phyloP scores from a whole-genome alignment of 1,140 invertebrate species.

The Drosophila serrata region DNA sequence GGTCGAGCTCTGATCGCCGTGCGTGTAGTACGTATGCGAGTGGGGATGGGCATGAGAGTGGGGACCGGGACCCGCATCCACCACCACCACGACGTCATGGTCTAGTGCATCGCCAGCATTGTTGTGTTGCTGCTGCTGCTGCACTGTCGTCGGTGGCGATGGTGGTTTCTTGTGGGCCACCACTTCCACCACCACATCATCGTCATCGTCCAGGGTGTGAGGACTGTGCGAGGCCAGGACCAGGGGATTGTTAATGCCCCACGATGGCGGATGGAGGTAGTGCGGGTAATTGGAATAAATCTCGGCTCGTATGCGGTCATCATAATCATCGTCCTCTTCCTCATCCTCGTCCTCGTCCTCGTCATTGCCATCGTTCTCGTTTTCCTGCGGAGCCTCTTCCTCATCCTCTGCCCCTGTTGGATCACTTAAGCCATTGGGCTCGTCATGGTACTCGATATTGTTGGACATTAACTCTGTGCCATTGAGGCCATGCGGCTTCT shows the following conservation, averaged over 20 bases:
- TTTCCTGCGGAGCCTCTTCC: conserved; percentile 6
- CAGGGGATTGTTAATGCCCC: conserved; percentile 81
- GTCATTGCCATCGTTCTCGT: conserved; percentile 10
- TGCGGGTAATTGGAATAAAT: conserved; percentile 84
- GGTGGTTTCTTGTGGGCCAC: conserved; percentile 23
- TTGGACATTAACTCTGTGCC: conserved; percentile 71
- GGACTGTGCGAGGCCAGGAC: conserved; percentile 83
- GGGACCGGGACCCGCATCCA: conserved; percentile 72
- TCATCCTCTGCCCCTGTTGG: conserved; percentile 21
- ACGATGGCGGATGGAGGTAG: conserved; percentile 81
- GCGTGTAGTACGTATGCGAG: conserved; percentile 65
- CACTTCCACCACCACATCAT: conserved; percentile 73
- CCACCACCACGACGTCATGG: conserved; percentile 74
- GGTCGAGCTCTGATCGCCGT: conserved; percentile 60
- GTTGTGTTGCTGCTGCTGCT: conserved; percentile 36
- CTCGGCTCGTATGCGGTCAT: conserved; percentile 83
- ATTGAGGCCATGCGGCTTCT: conserved; percentile 43
- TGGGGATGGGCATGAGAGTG: conserved; percentile 57
- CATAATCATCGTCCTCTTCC: conserved; percentile 77
- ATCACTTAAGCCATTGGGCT: conserved; percentile 50
- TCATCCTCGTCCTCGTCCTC: conserved; percentile 47
- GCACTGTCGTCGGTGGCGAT: conserved; percentile 7
- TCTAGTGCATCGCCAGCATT: conserved; percentile 45
- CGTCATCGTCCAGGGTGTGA: conserved; percentile 74
- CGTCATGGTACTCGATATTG: conserved; percentile 75